Evolutionary conservation across 2,888 invertebrate species (phyloP).

Genomic region (Malthinus seriepunctatus): DNA sequence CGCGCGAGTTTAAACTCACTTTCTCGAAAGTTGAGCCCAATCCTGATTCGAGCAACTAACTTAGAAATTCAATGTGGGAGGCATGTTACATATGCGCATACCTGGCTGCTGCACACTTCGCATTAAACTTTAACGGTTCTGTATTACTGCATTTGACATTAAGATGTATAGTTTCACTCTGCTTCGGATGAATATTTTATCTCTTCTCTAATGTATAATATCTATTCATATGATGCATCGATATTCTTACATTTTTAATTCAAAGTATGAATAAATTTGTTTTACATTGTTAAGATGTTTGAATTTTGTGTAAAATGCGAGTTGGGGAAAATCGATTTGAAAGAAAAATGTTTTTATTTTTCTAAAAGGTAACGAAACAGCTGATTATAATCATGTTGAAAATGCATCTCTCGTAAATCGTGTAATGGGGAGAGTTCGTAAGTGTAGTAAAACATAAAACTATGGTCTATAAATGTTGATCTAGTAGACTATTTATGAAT

Average conservation of each 20-base stretch:
- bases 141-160: slow-evolving; percentile 44
- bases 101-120: slow-evolving; percentile 32
- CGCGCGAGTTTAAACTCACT: slow-evolving; percentile 13
- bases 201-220: slow-evolving; percentile 34
- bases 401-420: too few species aligned
- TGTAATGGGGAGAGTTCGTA: too few species aligned
- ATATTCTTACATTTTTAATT: slow-evolving; percentile 34
- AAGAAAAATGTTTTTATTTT: too few species aligned
- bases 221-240: slow-evolving; percentile 37
- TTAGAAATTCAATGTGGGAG: slow-evolving; percentile 31
- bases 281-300: neutral
- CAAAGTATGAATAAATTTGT: neutral
- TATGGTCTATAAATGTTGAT: too few species aligned
- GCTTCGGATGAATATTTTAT: slow-evolving; percentile 40
- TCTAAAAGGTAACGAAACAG: too few species aligned
- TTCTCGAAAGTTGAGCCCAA: slow-evolving; percentile 14
- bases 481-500: too few species aligned
- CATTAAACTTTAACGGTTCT: slow-evolving; percentile 39
- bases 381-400: too few species aligned
- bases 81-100: slow-evolving; percentile 33
- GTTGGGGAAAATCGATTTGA: too few species aligned
- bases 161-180: slow-evolving; percentile 43
- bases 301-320: too few species aligned
- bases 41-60: slow-evolving; percentile 18
- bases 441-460: too few species aligned